A percentile compares a stretch with the other conserved stretches of the same genome.
These are phyloP conservation scores for Chloropsis hardwickii DNA, from an alignment of 2,113 vertebrate species.

Conservation along the genomic window DNA sequence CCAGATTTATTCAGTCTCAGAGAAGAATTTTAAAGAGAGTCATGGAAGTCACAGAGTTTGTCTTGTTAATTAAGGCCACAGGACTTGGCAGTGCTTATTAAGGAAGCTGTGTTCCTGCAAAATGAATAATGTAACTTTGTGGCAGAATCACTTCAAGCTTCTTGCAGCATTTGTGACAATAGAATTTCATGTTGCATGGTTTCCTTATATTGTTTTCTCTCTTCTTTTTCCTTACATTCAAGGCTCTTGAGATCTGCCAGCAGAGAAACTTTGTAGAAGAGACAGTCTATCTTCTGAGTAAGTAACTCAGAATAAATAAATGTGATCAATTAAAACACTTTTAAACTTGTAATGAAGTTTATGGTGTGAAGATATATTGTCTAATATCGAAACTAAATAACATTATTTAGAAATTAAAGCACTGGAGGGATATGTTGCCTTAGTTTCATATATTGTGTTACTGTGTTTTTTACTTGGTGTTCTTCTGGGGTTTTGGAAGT, in stretches of 20 bases:
- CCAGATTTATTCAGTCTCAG: background rate
- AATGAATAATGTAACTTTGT: background rate
- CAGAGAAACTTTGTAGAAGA: slow-evolving; percentile 98
- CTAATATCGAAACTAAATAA: background rate
- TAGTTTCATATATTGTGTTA: background rate
- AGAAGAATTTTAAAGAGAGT: background rate
- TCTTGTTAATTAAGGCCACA: background rate
- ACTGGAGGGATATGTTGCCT: background rate
- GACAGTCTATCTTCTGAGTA: slow-evolving; percentile 95
- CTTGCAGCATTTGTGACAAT: background rate
- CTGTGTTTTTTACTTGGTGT: background rate
- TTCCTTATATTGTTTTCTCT: background rate
- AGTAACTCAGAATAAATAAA: slow-evolving; percentile 58
- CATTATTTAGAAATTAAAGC: background rate
- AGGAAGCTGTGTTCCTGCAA: background rate
- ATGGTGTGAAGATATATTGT: background rate
- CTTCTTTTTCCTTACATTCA: slow-evolving; percentile 14
- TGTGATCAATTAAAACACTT: background rate
- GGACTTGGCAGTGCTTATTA: background rate
- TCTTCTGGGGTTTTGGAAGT: background rate
- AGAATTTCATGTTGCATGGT: background rate
- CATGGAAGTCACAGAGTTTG: background rate
- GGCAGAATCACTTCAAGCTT: background rate
- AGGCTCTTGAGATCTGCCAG: slow-evolving; percentile 98
- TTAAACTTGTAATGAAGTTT: background rate